phyloP scores from a whole-genome alignment of 2,113 vertebrate genomes.

The Melierax canorus region DNA sequence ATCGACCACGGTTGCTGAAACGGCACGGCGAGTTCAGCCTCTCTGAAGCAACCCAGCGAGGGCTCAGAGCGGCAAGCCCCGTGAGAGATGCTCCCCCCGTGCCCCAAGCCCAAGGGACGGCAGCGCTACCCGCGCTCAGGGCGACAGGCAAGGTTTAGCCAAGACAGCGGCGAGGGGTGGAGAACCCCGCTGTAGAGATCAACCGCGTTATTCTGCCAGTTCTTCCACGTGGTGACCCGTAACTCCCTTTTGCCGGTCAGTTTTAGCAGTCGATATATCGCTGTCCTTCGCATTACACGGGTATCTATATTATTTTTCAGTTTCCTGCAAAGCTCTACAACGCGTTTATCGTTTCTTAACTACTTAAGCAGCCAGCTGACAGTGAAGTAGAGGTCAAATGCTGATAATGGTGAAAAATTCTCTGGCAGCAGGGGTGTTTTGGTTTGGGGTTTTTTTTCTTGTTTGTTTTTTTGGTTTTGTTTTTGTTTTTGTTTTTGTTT shows the following conservation, averaged over 20 bases:
- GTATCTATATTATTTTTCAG: not conserved
- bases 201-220: not conserved
- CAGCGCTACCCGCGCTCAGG: not conserved
- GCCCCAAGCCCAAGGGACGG: not conserved
- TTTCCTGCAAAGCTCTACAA: not conserved
- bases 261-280: not conserved
- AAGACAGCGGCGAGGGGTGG: not conserved
- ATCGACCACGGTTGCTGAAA: constrained; percentile 33
- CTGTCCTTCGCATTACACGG: not conserved
- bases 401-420: not conserved
- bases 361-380: not conserved
- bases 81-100: not conserved
- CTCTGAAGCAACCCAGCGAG: not conserved
- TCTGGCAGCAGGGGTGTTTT: not conserved
- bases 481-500: too few species aligned
- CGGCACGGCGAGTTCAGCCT: not conserved
- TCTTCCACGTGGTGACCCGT: not conserved
- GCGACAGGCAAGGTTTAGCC: not conserved
- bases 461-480: too few species aligned
- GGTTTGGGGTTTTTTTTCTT: too few species aligned
- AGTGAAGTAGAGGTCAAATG: not conserved
- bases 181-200: not conserved
- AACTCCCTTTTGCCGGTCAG: not conserved
- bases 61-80: not conserved
- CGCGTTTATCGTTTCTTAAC: not conserved